phyloP scores from a whole-genome alignment of 2,113 vertebrate species.

The Calyptommatus sinebrachiatus region DNA sequence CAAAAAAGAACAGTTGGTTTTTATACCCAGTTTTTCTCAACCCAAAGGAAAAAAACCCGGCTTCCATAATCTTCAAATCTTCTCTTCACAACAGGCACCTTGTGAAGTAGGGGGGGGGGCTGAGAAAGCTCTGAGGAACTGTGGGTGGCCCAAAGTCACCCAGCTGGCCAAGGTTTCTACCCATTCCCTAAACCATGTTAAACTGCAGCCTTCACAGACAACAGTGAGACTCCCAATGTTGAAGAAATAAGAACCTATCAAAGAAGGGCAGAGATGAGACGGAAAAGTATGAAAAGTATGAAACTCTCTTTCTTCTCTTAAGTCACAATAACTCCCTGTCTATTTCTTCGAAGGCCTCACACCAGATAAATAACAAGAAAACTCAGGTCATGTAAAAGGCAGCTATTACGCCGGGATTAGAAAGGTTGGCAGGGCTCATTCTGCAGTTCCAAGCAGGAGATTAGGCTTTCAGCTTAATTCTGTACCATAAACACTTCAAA shows the following conservation, averaged over 20 bases:
- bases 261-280: fast-evolving
- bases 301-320: not conserved
- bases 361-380: not conserved
- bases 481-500: not conserved
- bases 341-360: not conserved
- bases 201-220: constrained; percentile 4
- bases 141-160: too few relatives aligned
- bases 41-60: too few relatives aligned
- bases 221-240: not conserved
- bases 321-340: not conserved
- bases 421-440: not conserved
- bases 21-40: too few relatives aligned
- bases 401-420: constrained; percentile 10
- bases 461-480: not conserved
- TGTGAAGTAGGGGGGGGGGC: too few relatives aligned
- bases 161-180: too few relatives aligned
- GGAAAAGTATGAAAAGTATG: not conserved
- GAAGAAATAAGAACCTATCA: fast-evolving
- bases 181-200: fast-evolving
- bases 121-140: too few relatives aligned
- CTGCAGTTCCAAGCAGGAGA: not conserved
- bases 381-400: not conserved
- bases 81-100: too few relatives aligned
- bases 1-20: too few relatives aligned
- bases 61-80: too few relatives aligned